A percentile compares a stretch with the other conserved stretches of the same genome.
These are phyloP conservation scores for Bursaphelenchus okinawaensis DNA, from an alignment of 2,888 invertebrate species.

Conservation along the genomic window DNA sequence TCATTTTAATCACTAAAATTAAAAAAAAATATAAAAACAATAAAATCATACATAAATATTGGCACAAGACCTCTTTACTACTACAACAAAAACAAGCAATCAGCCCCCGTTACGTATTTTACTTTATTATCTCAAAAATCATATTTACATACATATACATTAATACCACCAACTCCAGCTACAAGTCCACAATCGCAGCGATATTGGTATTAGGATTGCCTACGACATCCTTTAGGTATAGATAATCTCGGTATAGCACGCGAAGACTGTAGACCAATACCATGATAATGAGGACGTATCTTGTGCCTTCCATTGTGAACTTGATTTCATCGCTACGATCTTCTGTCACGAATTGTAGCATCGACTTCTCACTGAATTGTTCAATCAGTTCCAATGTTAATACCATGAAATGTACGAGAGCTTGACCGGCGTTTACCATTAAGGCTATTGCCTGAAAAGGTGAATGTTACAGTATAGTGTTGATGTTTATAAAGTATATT, in stretches of 20 bases:
- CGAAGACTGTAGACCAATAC: neutral
- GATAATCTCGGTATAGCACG: neutral
- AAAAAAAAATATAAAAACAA: no score
- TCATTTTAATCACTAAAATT: no score
- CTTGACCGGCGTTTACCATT: neutral
- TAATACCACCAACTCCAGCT: neutral
- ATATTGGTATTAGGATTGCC: neutral
- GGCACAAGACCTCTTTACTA: no score
- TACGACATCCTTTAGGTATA: neutral
- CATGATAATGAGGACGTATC: neutral
- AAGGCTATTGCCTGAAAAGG: neutral
- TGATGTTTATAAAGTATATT: no score
- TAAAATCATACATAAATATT: no score
- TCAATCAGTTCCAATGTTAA: neutral
- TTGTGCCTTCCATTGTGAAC: neutral
- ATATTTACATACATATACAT: no score
- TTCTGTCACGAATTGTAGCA: neutral
- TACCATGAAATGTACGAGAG: neutral
- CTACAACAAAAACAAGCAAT: no score
- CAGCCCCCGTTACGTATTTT: no score
- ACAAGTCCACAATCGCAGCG: neutral
- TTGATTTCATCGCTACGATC: neutral
- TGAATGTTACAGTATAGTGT: no score
- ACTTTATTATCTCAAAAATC: no score
- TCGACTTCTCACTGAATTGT: neutral